Evolutionary conservation across 2,113 vertebrate genomes (phyloP).

Genomic region (Rhipidura dahli): DNA sequence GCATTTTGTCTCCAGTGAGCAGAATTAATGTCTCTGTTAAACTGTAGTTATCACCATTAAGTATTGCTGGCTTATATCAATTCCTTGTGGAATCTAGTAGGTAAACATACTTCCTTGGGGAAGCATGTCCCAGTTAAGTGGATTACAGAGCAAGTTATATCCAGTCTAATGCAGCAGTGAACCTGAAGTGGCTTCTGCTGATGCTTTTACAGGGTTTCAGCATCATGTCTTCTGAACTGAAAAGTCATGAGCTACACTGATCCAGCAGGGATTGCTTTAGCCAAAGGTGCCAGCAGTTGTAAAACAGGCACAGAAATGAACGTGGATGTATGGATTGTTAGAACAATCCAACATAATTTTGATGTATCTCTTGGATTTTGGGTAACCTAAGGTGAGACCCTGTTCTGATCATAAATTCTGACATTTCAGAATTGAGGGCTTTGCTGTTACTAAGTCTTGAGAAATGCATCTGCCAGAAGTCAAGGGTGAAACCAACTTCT

Average conservation of each 20-base stretch:
- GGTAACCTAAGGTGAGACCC: not conserved
- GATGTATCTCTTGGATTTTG: not conserved
- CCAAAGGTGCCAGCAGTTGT: not conserved
- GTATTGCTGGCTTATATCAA: slow-evolving; percentile 1
- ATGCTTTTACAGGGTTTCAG: not conserved
- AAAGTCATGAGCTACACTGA: not conserved
- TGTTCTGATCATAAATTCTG: not conserved
- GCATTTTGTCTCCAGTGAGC: slow-evolving; percentile 9
- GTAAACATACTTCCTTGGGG: slow-evolving; percentile 42
- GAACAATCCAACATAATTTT: not conserved
- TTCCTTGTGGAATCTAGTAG: slow-evolving; percentile 17
- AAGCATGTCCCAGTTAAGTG: slow-evolving; percentile 49
- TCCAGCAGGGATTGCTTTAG: not conserved
- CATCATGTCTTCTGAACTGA: not conserved
- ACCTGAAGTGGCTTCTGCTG: not conserved
- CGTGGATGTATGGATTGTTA: not conserved
- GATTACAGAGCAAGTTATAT: slow-evolving; percentile 47
- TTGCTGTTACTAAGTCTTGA: not conserved
- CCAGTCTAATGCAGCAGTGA: slow-evolving; percentile 14
- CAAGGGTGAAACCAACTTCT: not conserved
- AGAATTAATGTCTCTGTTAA: slow-evolving; percentile 37
- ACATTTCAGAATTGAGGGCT: not conserved
- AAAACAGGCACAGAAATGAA: not conserved
- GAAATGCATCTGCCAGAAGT: not conserved
- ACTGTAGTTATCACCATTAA: slow-evolving; percentile 3